These are phyloP conservation scores for Keiferia lycopersicella DNA, from an alignment of 2,888 invertebrate species.

Conservation along the genomic window DNA sequence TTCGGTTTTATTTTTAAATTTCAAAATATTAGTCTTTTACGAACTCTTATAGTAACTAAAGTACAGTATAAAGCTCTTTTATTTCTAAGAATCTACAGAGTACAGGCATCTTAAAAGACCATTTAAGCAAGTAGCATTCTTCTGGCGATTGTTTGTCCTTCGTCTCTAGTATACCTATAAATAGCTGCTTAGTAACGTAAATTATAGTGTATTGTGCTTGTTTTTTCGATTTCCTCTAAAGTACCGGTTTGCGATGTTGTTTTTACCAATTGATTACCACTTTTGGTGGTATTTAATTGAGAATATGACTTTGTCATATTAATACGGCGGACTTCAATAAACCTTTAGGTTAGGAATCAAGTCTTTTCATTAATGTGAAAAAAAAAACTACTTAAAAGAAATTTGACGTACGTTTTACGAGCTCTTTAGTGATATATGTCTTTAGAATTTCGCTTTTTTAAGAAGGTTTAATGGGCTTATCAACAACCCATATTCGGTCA, in stretches of 20 bases:
- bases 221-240: slow-evolving; percentile 50
- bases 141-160: slow-evolving; percentile 76
- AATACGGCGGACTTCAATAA: too few species aligned
- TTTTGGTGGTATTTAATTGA: not conserved
- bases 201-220: slow-evolving; percentile 46
- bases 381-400: not conserved
- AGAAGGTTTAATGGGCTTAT: not conserved
- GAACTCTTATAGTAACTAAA: not conserved
- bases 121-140: slow-evolving; percentile 20
- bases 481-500: not conserved
- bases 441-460: too few species aligned
- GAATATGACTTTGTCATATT: not conserved
- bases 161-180: slow-evolving; percentile 52
- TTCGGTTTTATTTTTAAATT: not conserved
- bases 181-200: slow-evolving; percentile 49
- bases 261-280: not conserved
- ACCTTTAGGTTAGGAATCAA: too few species aligned
- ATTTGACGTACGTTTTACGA: not conserved
- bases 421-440: too few species aligned
- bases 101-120: not conserved
- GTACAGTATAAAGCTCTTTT: not conserved
- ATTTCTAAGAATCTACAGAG: not conserved
- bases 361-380: too few species aligned
- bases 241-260: slow-evolving; percentile 33
- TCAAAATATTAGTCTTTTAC: not conserved